phyloP scores from a whole-genome alignment of 1,140 invertebrate genomes.

The Bombus pascuorum region DNA sequence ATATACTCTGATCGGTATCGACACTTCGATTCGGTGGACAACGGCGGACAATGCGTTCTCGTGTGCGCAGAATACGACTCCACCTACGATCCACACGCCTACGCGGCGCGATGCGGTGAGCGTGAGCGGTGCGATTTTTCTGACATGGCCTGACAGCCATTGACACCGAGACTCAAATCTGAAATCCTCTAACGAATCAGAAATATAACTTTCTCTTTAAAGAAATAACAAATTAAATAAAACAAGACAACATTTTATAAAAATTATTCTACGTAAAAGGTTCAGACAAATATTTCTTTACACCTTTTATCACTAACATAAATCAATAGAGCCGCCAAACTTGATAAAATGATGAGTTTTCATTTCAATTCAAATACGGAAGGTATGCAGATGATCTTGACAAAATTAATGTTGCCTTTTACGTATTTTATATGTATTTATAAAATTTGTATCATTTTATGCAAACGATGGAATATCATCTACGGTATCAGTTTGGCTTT shows the following conservation, averaged over 20 bases:
- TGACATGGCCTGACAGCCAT: conserved; percentile 19
- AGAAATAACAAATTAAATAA: not conserved
- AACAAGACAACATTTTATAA: not conserved
- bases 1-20: not conserved
- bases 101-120: conserved; percentile 46
- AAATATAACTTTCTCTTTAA: not conserved
- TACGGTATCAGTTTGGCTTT: too few species aligned
- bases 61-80: conserved; percentile 58
- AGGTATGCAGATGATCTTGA: too few species aligned
- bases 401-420: too few species aligned
- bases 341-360: too few species aligned
- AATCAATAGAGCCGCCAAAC: too few species aligned
- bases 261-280: not conserved
- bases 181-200: not conserved
- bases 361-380: too few species aligned
- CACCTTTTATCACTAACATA: too few species aligned
- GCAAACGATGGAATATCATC: too few species aligned
- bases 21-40: conserved; percentile 52
- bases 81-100: conserved; percentile 63
- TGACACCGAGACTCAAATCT: conserved; percentile 2
- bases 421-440: too few species aligned
- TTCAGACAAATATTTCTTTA: too few species aligned
- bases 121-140: conserved; percentile 49
- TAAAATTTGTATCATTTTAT: too few species aligned
- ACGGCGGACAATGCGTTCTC: conserved; percentile 61